Evolutionary conservation across 1,140 invertebrate genomes (phyloP), one percentile per base, ranked within the genome.

Genomic region (Lutraria rhynchaena): DNA sequence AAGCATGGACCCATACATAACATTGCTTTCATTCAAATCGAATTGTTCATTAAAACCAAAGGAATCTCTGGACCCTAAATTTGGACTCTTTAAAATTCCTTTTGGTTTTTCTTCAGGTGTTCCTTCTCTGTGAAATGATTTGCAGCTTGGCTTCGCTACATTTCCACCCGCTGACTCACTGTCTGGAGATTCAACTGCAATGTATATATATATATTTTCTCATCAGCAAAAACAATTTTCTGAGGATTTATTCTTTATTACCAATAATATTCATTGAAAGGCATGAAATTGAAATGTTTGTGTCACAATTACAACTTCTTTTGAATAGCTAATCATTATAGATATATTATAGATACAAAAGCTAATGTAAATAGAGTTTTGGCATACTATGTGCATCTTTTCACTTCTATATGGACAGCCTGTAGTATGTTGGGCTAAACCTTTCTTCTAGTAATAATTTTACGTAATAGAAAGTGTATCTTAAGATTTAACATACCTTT

Each of bases 31-130:
- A 55, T 19, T 35, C 37, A 73, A 49, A 15, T 35, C 31, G 3
- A 73, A 58, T 1, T 29, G n/a, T 44, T 73, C 70, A 19, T 31
- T 57, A 33, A 73, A 73, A 1, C 53, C 70, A 69, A 31, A 69
- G 9, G 41, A 49, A n/a, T 31, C 19, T 35, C 29, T 51, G 1
- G 22, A 2, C 19, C 65, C 65, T 51, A 7, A 17, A 1, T 53
- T 44, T 4, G 44, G 24, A 17, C 1, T 22, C 51, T 69, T 69
- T 3, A 69, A 22, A 69, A 69, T 69, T 27, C 65, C 65, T 51
- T 69, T 69, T 1, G 46, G 19, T 27, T 69, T 49, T 4, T 19
- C 17, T 9, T 17, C n/a, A 4, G 19, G 15, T 4, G 3, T 53
- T 53, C 51, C 5, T 7, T 46, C 3, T 53, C 51, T 17, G 22